A percentile compares a stretch with the other conserved stretches of the same genome.
Evolutionary conservation across 1,140 invertebrate species (phyloP).

Genomic region (Drosophila mojavensis): DNA sequence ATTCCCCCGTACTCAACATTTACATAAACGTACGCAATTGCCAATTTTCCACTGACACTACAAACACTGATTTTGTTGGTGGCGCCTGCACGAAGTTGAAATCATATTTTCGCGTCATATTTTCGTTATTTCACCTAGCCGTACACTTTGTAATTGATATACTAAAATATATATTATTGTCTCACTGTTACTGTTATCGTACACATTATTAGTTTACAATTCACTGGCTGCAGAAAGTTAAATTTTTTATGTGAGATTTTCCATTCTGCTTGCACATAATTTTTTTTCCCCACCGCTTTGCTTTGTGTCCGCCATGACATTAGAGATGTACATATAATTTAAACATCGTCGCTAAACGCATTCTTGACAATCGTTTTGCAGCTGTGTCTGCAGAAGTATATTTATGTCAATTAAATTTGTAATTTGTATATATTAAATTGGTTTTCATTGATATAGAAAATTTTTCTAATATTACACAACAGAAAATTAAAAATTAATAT

Average conservation of each 20-base stretch:
- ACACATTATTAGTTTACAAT: slow-evolving; percentile 57
- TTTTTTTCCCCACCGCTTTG: slow-evolving; percentile 75
- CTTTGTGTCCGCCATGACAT: slow-evolving; percentile 69
- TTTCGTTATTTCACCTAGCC: slow-evolving; percentile 34
- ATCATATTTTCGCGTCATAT: slow-evolving; percentile 78
- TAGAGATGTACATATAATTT: slow-evolving; percentile 32
- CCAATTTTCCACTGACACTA: slow-evolving; percentile 53
- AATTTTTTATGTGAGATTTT: slow-evolving; percentile 69
- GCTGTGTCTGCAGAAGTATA: slow-evolving; percentile 7
- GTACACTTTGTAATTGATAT: slow-evolving; percentile 28
- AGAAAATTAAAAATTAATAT: not conserved
- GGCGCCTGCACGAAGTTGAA: slow-evolving; percentile 66
- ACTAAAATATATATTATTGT: slow-evolving; percentile 66
- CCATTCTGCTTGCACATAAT: slow-evolving; percentile 72
- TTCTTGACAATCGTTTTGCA: slow-evolving; percentile 19
- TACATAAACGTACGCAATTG: slow-evolving; percentile 57
- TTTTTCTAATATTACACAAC: not conserved
- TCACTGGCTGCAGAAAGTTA: slow-evolving; percentile 55
- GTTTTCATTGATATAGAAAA: not conserved
- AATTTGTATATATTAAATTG: not conserved
- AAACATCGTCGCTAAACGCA: slow-evolving; percentile 19
- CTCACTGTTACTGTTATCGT: slow-evolving; percentile 41
- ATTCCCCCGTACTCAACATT: slow-evolving; percentile 34
- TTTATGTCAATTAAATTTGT: not conserved
- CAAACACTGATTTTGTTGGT: slow-evolving; percentile 75